These are phyloP conservation scores for Hermaeophaga mercurialis DNA, from an alignment of 2,888 invertebrate genomes.

Conservation along the genomic window DNA sequence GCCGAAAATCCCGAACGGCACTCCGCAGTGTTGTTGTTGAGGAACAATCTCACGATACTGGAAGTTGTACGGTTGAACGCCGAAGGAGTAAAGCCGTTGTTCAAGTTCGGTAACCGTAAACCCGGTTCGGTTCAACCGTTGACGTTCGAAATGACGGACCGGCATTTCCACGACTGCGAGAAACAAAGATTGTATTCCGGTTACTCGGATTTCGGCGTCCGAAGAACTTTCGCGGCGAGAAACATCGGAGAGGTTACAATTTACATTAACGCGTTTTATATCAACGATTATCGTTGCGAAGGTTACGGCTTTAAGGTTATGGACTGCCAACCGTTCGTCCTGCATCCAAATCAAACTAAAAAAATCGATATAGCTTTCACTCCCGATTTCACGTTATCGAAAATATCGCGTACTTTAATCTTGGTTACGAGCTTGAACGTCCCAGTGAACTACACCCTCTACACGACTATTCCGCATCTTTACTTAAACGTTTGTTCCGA, in stretches of 20 bases:
- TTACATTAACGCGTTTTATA: slow-evolving; percentile 69
- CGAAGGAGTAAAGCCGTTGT: slow-evolving; percentile 82
- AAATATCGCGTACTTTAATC: slow-evolving; percentile 69
- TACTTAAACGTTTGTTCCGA: slow-evolving; percentile 72
- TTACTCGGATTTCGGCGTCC: slow-evolving; percentile 72
- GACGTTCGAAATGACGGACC: slow-evolving; percentile 75
- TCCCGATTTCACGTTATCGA: slow-evolving; percentile 82
- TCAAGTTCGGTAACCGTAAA: slow-evolving; percentile 86
- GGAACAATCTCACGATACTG: slow-evolving; percentile 92
- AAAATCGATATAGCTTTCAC: slow-evolving; percentile 87
- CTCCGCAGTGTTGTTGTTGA: slow-evolving; percentile 63
- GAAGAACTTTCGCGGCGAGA: slow-evolving; percentile 80
- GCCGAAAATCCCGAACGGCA: slow-evolving; percentile 57
- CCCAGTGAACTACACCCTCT: slow-evolving; percentile 70
- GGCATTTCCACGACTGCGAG: slow-evolving; percentile 65
- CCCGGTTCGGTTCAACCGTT: slow-evolving; percentile 78
- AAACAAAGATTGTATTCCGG: slow-evolving; percentile 48
- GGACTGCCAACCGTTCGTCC: slow-evolving; percentile 73
- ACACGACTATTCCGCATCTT: slow-evolving; percentile 66
- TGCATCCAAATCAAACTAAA: slow-evolving; percentile 73
- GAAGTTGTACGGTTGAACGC: slow-evolving; percentile 85
- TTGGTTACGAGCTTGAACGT: slow-evolving; percentile 67
- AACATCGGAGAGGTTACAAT: slow-evolving; percentile 93
- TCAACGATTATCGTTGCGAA: slow-evolving; percentile 72
- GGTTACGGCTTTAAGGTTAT: slow-evolving; percentile 79